Evolutionary conservation across 2,113 vertebrate genomes (phyloP).

Genomic region (Carollia perspicillata): DNA sequence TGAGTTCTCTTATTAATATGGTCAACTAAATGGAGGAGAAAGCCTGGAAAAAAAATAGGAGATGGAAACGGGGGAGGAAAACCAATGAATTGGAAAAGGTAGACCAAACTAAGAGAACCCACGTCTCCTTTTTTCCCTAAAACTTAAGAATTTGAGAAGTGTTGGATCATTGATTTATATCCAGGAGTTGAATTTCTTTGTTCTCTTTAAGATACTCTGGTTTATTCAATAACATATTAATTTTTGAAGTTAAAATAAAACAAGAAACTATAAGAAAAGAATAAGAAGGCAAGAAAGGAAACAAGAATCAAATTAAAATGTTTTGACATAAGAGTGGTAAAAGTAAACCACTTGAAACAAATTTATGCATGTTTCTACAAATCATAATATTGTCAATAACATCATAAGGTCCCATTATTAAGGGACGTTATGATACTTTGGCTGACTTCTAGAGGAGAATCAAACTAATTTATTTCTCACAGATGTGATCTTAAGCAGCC

Average conservation of each 20-base stretch:
- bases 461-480: neutral
- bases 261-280: neutral
- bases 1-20: neutral
- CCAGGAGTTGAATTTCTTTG: neutral
- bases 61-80: neutral
- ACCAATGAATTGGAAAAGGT: neutral
- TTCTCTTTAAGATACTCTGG: slow-evolving; percentile 25
- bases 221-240: slow-evolving; percentile 8
- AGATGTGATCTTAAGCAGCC: neutral
- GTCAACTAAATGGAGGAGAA: slow-evolving; percentile 20
- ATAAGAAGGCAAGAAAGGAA: neutral
- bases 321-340: slow-evolving; percentile 20
- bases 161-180: slow-evolving; percentile 10
- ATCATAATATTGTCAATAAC: neutral
- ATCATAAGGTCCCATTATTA: neutral
- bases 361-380: neutral
- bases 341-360: neutral
- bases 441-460: neutral
- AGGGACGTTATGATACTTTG: neutral
- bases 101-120: neutral
- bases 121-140: neutral
- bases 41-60: neutral
- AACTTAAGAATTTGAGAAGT: slow-evolving; percentile 17
- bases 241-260: slow-evolving; percentile 18
- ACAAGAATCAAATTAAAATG: neutral